Base-by-base conservation (phyloP, 2,888 invertebrate species). In the Frankliniella intonsa region DNA sequence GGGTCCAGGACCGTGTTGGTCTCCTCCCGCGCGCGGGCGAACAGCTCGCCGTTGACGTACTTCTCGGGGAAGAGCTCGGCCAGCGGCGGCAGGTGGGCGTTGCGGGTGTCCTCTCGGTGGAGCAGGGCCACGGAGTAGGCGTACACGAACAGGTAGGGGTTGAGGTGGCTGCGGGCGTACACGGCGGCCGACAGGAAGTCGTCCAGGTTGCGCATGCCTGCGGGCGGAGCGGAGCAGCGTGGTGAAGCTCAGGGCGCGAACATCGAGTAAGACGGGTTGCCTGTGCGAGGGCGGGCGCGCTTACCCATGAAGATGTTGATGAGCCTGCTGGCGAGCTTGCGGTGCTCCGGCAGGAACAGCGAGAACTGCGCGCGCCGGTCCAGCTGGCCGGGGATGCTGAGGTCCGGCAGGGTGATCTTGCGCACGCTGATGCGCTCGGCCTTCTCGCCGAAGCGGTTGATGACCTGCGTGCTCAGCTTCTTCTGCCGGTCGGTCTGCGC, bases 71-170 rank as follows among this genome's bases (percentile, higher is more conserved):
- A 95, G 0, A 92, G 90, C 87, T 95, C 93, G 69, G 92, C 91
- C 84, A 96, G 91, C 0, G 94, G 92, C 0, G 95, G 95, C 80
- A 94, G 87, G 81, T 91, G 90, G 27, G 95, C 86, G 80, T 92
- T 90, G 85, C 92, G 91, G 3, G 94, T 94, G 86, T 95, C 94
- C 0, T 88, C 87, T 12, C 94, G 91, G 89, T 95, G 94, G 85
- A 94, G 90, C 27, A 95, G 87, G 0, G 94, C 93, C 11, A 95
- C 94, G 0, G 94, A 92, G 76, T 92, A 91, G 80, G 93, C 91
- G 87, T 95, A 96, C 87, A 95, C 93, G 88, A 94, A 96, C 84
- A 96, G 88, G 84, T 93, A 92, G 0, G 95, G 93, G 88, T 96
- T 96, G 14, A 95, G 88, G 69, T 93, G 91, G 85, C 93, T 93